Evolutionary conservation across 2,797 vertebrate genomes (phyloP), one percentile per base, ranked within the genome.

Genomic region (Odontamblyopus rebecca): DNA sequence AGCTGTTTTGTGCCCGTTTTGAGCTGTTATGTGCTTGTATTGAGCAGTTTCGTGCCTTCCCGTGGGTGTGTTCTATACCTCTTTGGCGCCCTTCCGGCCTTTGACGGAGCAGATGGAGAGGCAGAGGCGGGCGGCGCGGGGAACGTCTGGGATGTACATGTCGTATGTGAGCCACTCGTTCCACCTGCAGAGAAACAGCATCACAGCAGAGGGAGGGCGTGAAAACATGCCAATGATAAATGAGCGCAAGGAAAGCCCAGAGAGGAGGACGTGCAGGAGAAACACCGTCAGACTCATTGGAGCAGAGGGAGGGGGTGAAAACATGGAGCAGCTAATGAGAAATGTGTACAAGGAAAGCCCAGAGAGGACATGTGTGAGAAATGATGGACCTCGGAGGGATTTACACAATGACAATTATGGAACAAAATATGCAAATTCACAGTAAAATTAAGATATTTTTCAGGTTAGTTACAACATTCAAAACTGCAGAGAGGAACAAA

Each of bases 21-120:
- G 35, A 38, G 7, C 6, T 6, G 1, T 35, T 35, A 7, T 35
- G 35, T 0, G 35, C 0, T 6, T 7, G 35, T 35, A 8, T 13
- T 44, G 41, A 44, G 41, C 41, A 3, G 12, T 27, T 59, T 18
- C 5, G 51, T 19, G 60, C 30, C 3, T 2, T 30, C 30, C 18
- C 30, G 12, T 9, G 16, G 16, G 60, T 8, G 32, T 32, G 18
- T 7, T 57, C 23, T 38, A 61, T 64, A 99, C 98, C 97, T 99
- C 98, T 89, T 99, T 99, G 38, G 97, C 97, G 48, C 98, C 98
- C 77, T 99, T 99, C 73, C 98, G 92, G 71, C 98, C 98, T 89
- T 99, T 99, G 61, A 99, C 97, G 18, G 98, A 99, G 82, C 98
- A 99, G 91, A 99, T 99, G 15, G 98, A 99, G 69, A 99, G 96